Base-by-base conservation (phyloP, 2,113 vertebrate genomes). In the Perca flavescens region DNA sequence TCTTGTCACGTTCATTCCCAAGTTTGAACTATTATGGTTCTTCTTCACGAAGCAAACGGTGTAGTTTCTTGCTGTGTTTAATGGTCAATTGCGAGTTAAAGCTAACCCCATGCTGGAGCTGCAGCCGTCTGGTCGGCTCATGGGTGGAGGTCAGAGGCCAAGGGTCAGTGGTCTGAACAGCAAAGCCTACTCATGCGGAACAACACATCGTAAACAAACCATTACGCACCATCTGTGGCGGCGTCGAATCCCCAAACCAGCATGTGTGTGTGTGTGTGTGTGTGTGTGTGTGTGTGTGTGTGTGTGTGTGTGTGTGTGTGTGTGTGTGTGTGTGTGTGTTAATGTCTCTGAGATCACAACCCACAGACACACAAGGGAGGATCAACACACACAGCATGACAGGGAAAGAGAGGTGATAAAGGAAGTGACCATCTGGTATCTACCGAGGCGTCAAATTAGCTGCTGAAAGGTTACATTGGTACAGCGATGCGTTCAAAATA, bases 171-270 rank as follows among this genome's bases (percentile, higher is more conserved):
- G 80, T 73, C 88, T 83, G 79, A 91, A 83, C 89, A 85, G 88
- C 79, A 85, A 93, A 88, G 88, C 83, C 71, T 74, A 78, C 83
- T 84, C 88, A 75, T 58, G 80, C 66, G 70, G 89, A 90, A 91
- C 85, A 91, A 73, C 79, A 60, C 76, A 89, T 91, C 74, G 80
- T 94, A 95, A 95, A 94, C 93, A 95, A 92, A 90, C 82, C 87
- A 90, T 92, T 91, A 86, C 77, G 84, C 84, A 84, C 86, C 86
- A 91, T 93, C 89, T 94, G 85, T 78, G 57, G 75, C 1, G 68
- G 86, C 56, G 82, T 91, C 77, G 90, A 89, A 83, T 90, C 80
- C 87, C 85, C 6, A 36, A 54, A 68, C 56, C 72, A n/a, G 78
- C 34, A 6, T 4, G 15, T 66, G 54, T 53, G 21, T 87, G 85